These are phyloP conservation scores for Limosa lapponica DNA, from an alignment of 2,797 vertebrate genomes.

Conservation along the genomic window DNA sequence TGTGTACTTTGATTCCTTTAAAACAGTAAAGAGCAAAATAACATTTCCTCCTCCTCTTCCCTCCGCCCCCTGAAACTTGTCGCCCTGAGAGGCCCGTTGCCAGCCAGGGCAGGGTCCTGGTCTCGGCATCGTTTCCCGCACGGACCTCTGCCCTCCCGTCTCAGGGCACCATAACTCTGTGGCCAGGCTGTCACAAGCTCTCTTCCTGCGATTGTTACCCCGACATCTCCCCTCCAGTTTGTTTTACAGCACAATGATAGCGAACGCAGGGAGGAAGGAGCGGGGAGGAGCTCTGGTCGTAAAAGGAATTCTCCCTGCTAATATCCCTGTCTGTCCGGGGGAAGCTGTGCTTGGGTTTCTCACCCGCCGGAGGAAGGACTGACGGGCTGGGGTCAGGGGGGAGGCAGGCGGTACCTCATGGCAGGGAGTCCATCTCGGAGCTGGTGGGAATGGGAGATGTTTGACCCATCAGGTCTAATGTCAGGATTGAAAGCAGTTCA, in stretches of 20 bases:
- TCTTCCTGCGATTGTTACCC: conserved; percentile 64
- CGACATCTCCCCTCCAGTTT: conserved; percentile 13
- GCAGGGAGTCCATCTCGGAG: not conserved
- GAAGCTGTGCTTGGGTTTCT: not conserved
- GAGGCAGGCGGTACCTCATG: not conserved
- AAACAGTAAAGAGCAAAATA: not conserved
- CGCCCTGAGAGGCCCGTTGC: not conserved
- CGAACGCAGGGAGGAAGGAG: conserved; percentile 13
- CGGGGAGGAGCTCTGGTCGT: not conserved
- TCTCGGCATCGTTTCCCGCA: not conserved
- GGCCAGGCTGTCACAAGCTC: conserved; percentile 4
- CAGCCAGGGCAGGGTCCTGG: not conserved
- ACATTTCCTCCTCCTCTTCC: not conserved
- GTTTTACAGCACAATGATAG: conserved; percentile 26
- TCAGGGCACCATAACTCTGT: conserved; percentile 8
- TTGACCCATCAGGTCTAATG: not conserved
- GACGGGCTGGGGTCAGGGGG: not conserved
- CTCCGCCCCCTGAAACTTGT: not conserved
- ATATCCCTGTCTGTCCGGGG: not conserved
- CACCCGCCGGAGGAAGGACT: not conserved
- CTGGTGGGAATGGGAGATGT: not conserved
- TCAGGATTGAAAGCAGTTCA: not conserved
- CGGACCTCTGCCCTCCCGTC: conserved; percentile 30
- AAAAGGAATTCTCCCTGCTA: not conserved
- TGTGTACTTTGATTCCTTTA: not conserved